Evolutionary conservation across 2,113 vertebrate species (phyloP).

Genomic region (Cervus canadensis): DNA sequence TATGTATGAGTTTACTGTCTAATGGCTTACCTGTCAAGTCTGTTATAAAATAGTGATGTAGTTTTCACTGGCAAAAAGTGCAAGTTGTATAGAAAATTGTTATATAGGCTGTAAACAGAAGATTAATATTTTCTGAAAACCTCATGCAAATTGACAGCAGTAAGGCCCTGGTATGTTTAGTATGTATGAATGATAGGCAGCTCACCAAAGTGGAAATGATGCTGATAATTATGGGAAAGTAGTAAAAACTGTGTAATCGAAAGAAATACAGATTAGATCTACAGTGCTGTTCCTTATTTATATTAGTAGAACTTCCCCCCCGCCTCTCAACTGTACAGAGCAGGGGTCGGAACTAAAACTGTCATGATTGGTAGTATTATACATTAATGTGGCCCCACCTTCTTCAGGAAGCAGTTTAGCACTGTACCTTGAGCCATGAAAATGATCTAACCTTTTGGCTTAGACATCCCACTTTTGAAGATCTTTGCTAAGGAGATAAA

Average conservation of each 20-base stretch:
- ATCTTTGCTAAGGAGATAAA: slow-evolving; percentile 4
- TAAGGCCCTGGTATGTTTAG: no score
- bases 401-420: not conserved
- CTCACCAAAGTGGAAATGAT: not conserved
- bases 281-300: not conserved
- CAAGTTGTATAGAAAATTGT: no score
- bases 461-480: not conserved
- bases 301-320: not conserved
- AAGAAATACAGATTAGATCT: not conserved
- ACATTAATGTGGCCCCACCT: not conserved
- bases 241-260: not conserved
- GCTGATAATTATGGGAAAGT: not conserved
- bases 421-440: not conserved
- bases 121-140: no score
- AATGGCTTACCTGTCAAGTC: no score
- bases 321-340: not conserved
- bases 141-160: no score
- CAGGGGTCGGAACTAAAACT: not conserved
- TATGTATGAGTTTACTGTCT: no score
- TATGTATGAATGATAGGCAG: not conserved
- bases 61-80: no score
- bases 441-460: not conserved
- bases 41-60: no score
- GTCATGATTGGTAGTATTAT: not conserved
- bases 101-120: no score